Conservation (phyloP, 2,888 invertebrate genomes). For the Caenorhabditis afra region DNA sequence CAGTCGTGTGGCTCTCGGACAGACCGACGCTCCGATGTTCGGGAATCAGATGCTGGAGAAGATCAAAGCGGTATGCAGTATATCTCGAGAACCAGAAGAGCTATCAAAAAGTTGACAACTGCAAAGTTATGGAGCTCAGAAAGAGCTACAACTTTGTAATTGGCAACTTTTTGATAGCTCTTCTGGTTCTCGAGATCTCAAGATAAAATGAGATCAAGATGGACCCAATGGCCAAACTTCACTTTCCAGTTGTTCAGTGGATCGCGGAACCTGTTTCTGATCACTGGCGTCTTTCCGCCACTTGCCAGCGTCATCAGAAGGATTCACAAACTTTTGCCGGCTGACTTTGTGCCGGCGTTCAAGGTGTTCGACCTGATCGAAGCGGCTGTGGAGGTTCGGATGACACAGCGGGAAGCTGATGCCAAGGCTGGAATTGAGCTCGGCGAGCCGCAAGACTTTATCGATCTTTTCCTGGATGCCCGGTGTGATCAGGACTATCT, state of each 20-base stretch:
- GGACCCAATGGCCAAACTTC: no score
- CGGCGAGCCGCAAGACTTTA: constrained; percentile 71
- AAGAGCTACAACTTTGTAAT: no score
- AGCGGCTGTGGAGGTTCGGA: constrained; percentile 54
- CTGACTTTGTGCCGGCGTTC: constrained; percentile 31
- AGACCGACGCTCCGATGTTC: constrained; percentile 60
- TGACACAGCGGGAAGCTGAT: constrained; percentile 31
- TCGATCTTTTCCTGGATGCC: constrained; percentile 75
- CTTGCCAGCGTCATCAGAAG: constrained; percentile 19
- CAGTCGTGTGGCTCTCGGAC: constrained; percentile 82
- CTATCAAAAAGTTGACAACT: no score
- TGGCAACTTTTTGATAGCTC: no score
- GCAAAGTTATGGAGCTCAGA: no score
- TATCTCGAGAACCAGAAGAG: no score
- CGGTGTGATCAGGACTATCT: constrained; percentile 53
- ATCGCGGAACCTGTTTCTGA: constrained; percentile 9
- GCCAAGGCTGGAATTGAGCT: constrained; percentile 38
- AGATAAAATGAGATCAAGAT: no score
- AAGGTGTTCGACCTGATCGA: constrained; percentile 37
- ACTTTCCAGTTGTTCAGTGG: constrained; percentile 46
- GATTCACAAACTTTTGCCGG: constrained; percentile 24
- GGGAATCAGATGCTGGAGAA: constrained; percentile 48
- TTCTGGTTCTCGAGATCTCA: no score
- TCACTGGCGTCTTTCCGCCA: constrained; percentile 36
- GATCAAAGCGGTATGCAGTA: constrained; percentile 24